phyloP scores from a whole-genome alignment of 1,140 invertebrate species.

The Anoplophora glabripennis region DNA sequence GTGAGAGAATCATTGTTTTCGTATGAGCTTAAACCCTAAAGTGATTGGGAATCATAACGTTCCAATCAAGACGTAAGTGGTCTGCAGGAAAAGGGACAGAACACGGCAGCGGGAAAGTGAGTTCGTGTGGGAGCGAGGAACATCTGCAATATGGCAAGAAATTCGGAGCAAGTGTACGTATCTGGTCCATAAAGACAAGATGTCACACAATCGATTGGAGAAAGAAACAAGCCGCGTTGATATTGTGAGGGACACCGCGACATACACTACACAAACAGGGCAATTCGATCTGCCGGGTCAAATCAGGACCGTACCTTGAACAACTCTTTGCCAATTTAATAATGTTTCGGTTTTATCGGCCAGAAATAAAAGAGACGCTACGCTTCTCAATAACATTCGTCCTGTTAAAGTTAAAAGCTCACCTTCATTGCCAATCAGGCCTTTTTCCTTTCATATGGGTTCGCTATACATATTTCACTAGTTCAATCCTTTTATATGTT shows the following conservation, averaged over 20 bases:
- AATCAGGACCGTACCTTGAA: constrained; percentile 1
- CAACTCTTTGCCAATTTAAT: too few relatives aligned
- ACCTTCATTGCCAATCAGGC: too few relatives aligned
- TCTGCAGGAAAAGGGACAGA: constrained; percentile 16
- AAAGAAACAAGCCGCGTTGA: constrained; percentile 16
- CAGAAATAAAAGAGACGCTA: too few relatives aligned
- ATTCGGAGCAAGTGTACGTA: constrained; percentile 33
- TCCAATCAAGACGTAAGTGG: constrained; percentile 29
- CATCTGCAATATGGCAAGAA: constrained; percentile 39
- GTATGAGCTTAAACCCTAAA: too few relatives aligned
- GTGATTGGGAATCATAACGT: constrained; percentile 18
- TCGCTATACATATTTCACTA: too few relatives aligned
- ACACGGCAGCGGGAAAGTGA: constrained; percentile 17
- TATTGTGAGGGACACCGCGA: constrained; percentile 6
- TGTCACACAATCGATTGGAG: constrained; percentile 42
- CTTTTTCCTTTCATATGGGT: too few relatives aligned
- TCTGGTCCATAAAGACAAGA: constrained; percentile 43
- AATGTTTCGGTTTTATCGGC: too few relatives aligned
- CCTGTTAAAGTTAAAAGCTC: too few relatives aligned
- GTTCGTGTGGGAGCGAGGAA: constrained; percentile 21
- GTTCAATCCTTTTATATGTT: too few relatives aligned
- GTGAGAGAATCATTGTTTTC: too few relatives aligned
- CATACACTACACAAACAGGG: constrained; percentile 15
- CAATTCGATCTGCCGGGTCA: constrained; percentile 12
- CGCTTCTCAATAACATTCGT: too few relatives aligned